Evolutionary conservation across 2,888 invertebrate genomes (phyloP), one percentile per base, ranked within the genome.

Genomic region (Panorpa germanica): DNA sequence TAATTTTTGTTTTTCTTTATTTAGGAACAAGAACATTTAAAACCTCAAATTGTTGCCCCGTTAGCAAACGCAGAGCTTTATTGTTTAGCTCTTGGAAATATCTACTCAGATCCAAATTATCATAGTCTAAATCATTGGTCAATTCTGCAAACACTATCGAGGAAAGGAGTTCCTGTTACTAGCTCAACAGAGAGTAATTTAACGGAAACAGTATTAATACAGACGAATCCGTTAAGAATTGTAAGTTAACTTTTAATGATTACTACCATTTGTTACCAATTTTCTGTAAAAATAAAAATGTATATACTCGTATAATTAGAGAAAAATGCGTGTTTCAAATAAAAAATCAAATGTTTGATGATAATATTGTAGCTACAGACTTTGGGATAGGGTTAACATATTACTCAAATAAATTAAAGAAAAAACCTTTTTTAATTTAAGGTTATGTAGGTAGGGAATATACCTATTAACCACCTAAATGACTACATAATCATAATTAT

Each of bases 51-150:
- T 50, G 75, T 82, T 39, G 86, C 88, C 43, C 74, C 80, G 31
- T 61, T 95, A 50, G 86, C 90, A 44, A 90, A 81, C 60, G 90
- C 90, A 41, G 90, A 91, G 55, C 66, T 93, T 39, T 93, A 91
- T 62, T 91, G 91, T 59, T 65, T 82, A 54, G 88, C 91, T 34
- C 63, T 93, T 53, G 81, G 83, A 44, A 88, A 88, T 63, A 81
- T 93, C 61, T 93, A 91, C 61, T 83, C 86, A 38, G 91, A 93
- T 61, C 90, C 88, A 37, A 88, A 88, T 60, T 90, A 86, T 62
- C 82, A 86, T 66, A 86, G 81, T 59, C 71, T 90, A 45, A 91
- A 88, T 63, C 91, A 93, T 59, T 81, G 81, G 74, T 81, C 86
- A 51, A 86, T 93, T 49, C 69, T 93, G 48, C 90, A 91, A 63